These are phyloP conservation scores for Psylliodes chrysocephalus DNA, from an alignment of 2,888 invertebrate species.

Conservation along the genomic window DNA sequence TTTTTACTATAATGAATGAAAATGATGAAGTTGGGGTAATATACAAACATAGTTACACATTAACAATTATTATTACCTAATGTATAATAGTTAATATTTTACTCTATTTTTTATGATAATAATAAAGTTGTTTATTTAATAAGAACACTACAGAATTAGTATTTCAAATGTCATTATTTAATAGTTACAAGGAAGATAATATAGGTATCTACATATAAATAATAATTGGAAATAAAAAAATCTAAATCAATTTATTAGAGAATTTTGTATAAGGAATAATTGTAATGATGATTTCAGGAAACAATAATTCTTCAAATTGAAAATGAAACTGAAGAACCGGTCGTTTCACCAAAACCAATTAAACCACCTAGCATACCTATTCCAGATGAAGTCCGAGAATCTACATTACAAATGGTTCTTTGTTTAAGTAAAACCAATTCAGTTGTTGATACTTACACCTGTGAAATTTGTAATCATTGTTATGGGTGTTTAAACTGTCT, in stretches of 20 bases:
- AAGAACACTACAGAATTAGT: too few species aligned
- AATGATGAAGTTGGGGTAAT: slow-evolving; percentile 35
- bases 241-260: too few species aligned
- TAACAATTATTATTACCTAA: too few species aligned
- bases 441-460: slow-evolving; percentile 27
- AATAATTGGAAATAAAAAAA: too few species aligned
- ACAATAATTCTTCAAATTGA: slow-evolving; percentile 43
- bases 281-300: slow-evolving; percentile 39
- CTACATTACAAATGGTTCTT: slow-evolving; percentile 17
- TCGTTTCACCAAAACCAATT: neutral
- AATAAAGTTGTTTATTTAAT: too few species aligned
- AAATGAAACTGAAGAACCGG: slow-evolving; percentile 30
- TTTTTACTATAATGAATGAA: slow-evolving; percentile 37
- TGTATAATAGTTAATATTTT: too few species aligned
- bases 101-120: too few species aligned
- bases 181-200: too few species aligned
- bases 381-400: slow-evolving; percentile 19
- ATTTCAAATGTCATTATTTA: too few species aligned
- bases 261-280: neutral
- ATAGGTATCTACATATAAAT: too few species aligned
- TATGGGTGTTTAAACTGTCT: slow-evolving; percentile 49
- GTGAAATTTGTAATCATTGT: slow-evolving; percentile 34
- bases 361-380: slow-evolving; percentile 9
- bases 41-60: too few species aligned
- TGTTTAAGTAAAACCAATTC: slow-evolving; percentile 19